Evolutionary conservation across 2,113 vertebrate genomes (phyloP).

Genomic region (Parus major): DNA sequence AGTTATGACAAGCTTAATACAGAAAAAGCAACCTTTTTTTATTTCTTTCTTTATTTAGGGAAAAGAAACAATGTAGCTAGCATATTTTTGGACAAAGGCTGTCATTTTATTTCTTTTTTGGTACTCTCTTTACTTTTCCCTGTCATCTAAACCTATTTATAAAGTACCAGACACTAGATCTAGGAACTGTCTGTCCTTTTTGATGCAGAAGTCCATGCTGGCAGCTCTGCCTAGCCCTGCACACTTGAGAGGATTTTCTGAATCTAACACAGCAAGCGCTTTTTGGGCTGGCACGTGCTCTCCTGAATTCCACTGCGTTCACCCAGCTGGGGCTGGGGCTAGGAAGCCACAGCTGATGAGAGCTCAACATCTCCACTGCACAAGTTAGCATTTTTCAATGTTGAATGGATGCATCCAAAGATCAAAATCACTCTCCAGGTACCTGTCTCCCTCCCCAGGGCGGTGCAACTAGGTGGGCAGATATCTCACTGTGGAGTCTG

Average conservation of each 20-base stretch:
- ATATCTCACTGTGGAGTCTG: background rate
- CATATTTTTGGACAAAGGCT: constrained; percentile 60
- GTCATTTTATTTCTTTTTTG: constrained; percentile 32
- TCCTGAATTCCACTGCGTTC: background rate
- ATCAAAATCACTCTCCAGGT: background rate
- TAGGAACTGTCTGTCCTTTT: constrained; percentile 28
- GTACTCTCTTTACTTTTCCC: constrained; percentile 7
- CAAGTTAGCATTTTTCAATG: accelerated
- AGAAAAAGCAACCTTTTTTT: constrained; percentile 61
- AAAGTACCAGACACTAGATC: background rate
- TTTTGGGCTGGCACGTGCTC: background rate
- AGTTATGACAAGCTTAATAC: constrained; percentile 61
- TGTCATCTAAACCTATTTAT: constrained; percentile 46
- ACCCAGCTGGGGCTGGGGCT: background rate
- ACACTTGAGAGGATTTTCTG: background rate
- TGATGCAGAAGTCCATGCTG: background rate
- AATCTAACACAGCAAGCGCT: background rate
- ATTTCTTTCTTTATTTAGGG: background rate
- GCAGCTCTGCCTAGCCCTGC: background rate
- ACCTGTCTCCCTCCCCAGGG: background rate
- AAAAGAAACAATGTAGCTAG: constrained; percentile 58
- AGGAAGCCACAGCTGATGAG: background rate
- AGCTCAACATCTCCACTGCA: background rate
- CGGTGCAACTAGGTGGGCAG: accelerated
- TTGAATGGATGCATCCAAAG: background rate